A percentile compares a stretch with the other conserved stretches of the same genome.
Evolutionary conservation across 2,113 vertebrate species (phyloP).

Genomic region (Athene cunicularia): DNA sequence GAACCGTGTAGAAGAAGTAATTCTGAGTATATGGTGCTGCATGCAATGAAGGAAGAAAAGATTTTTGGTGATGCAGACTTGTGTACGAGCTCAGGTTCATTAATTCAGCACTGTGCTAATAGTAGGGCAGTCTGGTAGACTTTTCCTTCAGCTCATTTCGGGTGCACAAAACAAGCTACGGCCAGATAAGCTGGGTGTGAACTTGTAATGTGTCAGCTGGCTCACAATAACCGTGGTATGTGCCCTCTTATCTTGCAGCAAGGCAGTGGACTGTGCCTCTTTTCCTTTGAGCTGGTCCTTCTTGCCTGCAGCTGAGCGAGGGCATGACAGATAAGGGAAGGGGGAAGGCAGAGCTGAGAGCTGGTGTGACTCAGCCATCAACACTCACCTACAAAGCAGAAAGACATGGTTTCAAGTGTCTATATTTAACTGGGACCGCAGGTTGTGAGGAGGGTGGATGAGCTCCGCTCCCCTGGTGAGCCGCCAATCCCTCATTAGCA

Average conservation of each 20-base stretch:
- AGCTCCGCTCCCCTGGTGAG: background rate
- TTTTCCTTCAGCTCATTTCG: background rate
- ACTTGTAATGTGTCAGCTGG: background rate
- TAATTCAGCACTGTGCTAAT: background rate
- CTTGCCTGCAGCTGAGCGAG: background rate
- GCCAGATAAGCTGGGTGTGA: background rate
- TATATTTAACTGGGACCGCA: rapidly evolving
- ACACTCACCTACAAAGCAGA: background rate
- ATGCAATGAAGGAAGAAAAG: background rate
- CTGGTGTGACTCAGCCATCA: background rate
- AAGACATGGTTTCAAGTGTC: background rate
- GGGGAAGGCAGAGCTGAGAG: background rate
- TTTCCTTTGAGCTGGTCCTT: background rate
- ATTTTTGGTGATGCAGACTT: background rate
- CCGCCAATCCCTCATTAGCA: background rate
- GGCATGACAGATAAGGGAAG: background rate
- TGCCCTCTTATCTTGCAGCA: background rate
- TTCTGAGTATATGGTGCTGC: background rate
- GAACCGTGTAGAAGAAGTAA: background rate
- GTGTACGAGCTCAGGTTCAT: background rate
- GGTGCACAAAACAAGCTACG: background rate
- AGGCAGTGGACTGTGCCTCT: background rate
- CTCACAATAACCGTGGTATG: rapidly evolving
- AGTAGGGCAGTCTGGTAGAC: background rate
- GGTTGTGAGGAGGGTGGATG: background rate